Conservation (phyloP, 2,113 vertebrate genomes). For the Sceloporus undulatus region DNA sequence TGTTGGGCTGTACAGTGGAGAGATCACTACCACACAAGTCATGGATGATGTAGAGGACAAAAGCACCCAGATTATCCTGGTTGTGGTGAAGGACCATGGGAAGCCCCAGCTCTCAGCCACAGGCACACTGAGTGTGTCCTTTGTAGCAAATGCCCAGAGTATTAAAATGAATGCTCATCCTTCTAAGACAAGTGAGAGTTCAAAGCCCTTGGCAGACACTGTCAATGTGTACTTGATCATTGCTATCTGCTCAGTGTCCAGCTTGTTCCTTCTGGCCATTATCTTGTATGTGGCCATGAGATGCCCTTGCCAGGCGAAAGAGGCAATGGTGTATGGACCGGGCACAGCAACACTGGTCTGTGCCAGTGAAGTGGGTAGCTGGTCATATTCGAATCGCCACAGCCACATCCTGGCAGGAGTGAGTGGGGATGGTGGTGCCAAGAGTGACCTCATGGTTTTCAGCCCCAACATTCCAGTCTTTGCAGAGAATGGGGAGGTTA, state of each 20-base stretch:
- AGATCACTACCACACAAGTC: constrained; percentile 69
- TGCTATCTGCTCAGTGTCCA: constrained; percentile 69
- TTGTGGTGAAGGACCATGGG: constrained; percentile 73
- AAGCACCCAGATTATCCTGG: constrained; percentile 64
- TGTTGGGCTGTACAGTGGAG: constrained; percentile 66
- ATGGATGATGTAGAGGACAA: constrained; percentile 75
- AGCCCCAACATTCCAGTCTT: constrained; percentile 66
- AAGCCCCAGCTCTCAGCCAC: constrained; percentile 61
- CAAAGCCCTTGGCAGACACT: constrained; percentile 14
- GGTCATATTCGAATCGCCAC: no score
- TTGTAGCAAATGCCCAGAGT: constrained; percentile 33
- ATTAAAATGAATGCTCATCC: neutral
- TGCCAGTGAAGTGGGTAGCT: no score
- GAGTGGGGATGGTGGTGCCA: no score
- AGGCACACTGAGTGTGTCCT: constrained; percentile 65
- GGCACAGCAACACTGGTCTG: no score
- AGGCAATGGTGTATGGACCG: neutral
- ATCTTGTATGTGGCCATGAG: constrained; percentile 51
- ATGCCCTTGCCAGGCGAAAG: neutral
- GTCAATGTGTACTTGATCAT: constrained; percentile 71
- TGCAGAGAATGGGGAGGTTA: neutral
- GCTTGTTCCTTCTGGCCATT: constrained; percentile 61
- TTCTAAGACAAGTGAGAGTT: neutral
- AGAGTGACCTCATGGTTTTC: constrained; percentile 47
- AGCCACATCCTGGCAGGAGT: no score